A percentile compares a stretch with the other conserved stretches of the same genome.
These are phyloP conservation scores for Mus pahari DNA, from an alignment of 2,113 vertebrate species.

Conservation along the genomic window DNA sequence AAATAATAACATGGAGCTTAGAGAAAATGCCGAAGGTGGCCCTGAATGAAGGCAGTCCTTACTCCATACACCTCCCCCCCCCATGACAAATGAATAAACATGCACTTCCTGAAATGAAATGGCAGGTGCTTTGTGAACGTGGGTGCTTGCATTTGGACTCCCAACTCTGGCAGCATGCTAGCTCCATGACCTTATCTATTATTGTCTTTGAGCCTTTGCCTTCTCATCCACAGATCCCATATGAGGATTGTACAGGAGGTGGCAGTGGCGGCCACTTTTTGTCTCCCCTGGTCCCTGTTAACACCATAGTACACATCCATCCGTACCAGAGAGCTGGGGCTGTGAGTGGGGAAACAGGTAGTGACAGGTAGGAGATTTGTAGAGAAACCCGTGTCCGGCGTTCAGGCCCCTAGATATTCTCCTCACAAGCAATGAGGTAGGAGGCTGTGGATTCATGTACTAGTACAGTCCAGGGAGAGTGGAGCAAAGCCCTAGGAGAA, in stretches of 20 bases:
- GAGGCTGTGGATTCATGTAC: neutral
- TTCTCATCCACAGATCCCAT: neutral
- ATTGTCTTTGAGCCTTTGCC: neutral
- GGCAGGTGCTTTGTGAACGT: neutral
- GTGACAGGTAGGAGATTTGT: neutral
- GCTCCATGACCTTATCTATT: neutral
- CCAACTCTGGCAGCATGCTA: neutral
- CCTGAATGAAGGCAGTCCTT: neutral
- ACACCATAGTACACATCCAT: neutral
- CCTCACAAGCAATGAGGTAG: neutral
- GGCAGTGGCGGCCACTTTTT: neutral
- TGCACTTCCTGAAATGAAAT: conserved; percentile 34
- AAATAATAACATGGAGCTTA: neutral
- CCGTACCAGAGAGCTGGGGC: neutral
- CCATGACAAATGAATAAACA: neutral
- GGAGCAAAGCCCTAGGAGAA: too few relatives aligned
- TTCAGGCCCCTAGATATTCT: neutral
- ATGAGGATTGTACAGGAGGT: neutral
- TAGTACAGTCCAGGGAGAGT: neutral
- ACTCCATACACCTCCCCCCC: neutral
- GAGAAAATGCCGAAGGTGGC: neutral
- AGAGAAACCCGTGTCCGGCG: neutral
- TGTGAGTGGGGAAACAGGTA: neutral
- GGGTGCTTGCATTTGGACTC: neutral
- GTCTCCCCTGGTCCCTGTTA: neutral